Evolutionary conservation across 1,140 invertebrate genomes (phyloP).

Genomic region (silkworm (Bombyx mori)): DNA sequence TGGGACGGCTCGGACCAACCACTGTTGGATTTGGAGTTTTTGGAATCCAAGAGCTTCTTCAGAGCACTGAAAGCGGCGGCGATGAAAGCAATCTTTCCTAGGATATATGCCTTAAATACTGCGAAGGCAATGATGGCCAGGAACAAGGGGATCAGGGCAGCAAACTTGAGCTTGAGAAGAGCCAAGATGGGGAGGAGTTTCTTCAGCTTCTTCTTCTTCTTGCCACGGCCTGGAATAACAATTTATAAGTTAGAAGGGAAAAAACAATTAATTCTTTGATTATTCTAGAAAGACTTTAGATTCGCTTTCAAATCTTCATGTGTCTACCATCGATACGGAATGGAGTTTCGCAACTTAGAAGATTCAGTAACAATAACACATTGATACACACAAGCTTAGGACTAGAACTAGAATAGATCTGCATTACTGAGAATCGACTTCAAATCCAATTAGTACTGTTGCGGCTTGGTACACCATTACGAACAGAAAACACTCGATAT

Average conservation of each 20-base stretch:
- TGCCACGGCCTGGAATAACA: conserved; percentile 75
- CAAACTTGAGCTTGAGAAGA: conserved; percentile 83
- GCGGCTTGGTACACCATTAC: no score
- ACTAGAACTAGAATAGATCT: no score
- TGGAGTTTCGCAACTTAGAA: no score
- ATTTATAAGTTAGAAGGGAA: conserved; percentile 2
- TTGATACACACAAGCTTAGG: no score
- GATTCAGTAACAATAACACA: no score
- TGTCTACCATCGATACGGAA: no score
- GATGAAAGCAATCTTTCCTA: conserved; percentile 86
- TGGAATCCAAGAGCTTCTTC: conserved; percentile 83
- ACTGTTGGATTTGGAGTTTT: conserved; percentile 82
- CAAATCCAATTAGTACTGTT: no score
- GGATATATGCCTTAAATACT: conserved; percentile 86
- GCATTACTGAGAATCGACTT: no score
- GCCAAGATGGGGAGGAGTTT: conserved; percentile 82
- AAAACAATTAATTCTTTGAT: neutral
- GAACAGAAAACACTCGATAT: no score
- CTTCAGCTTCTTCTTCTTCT: conserved; percentile 80
- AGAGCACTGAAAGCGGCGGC: conserved; percentile 81
- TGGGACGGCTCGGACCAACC: conserved; percentile 78
- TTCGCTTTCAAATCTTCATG: no score
- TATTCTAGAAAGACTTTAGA: no score
- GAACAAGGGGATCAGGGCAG: conserved; percentile 80
- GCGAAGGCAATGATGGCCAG: conserved; percentile 83